These are phyloP conservation scores for Oikopleura dioica DNA, from an alignment of 23 tunicate genomes.

Conservation along the genomic window DNA sequence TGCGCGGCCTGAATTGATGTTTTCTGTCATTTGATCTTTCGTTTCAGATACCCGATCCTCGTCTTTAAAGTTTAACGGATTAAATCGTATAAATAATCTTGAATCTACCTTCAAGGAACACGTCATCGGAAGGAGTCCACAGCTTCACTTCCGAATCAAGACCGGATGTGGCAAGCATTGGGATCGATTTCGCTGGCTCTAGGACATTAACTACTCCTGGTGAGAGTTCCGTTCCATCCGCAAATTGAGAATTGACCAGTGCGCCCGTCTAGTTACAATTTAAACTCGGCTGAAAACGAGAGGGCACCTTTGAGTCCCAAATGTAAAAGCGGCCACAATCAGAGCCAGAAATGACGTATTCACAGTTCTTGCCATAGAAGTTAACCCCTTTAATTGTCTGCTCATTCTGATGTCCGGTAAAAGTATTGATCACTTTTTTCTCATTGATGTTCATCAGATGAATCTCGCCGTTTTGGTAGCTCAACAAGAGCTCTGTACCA, in stretches of 20 bases:
- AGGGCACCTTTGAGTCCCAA: too few relatives aligned
- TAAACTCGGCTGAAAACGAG: not conserved
- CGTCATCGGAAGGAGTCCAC: constrained; percentile 41
- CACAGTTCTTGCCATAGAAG: constrained; percentile 50
- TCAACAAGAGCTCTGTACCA: constrained; percentile 48
- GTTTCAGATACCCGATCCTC: too few relatives aligned
- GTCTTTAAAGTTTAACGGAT: too few relatives aligned
- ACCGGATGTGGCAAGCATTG: constrained; percentile 59
- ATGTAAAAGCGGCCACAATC: constrained; percentile 70
- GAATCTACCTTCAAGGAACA: too few relatives aligned
- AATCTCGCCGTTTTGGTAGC: constrained; percentile 71
- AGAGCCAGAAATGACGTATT: constrained; percentile 62
- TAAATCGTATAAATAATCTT: too few relatives aligned
- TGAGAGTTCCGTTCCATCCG: constrained; percentile 49
- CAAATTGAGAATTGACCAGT: constrained; percentile 8
- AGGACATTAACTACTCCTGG: constrained; percentile 76
- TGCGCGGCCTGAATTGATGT: too few relatives aligned
- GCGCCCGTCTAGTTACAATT: not conserved
- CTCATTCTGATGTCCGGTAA: constrained; percentile 56
- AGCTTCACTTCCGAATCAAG: constrained; percentile 48
- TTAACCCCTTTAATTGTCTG: constrained; percentile 79
- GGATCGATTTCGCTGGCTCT: constrained; percentile 54
- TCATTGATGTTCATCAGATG: constrained; percentile 27
- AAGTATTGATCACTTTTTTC: constrained; percentile 16
- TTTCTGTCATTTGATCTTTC: too few relatives aligned